phyloP scores from a whole-genome alignment of 2,888 invertebrate species.

The Leuctra nigra region DNA sequence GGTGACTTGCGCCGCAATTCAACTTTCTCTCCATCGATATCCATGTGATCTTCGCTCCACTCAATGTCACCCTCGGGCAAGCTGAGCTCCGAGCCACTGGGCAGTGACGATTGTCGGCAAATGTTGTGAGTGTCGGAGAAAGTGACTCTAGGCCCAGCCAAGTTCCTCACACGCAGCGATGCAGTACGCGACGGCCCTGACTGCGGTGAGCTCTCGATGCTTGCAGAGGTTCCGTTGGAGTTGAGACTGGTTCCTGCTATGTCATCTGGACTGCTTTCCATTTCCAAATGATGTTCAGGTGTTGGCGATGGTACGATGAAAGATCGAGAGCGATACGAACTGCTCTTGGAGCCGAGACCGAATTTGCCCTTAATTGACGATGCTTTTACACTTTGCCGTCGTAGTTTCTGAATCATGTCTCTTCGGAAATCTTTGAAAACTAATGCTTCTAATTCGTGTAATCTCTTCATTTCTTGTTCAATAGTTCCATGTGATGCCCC shows the following conservation, averaged over 20 bases:
- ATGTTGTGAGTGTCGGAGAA: conserved; percentile 54
- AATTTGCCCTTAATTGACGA: conserved; percentile 72
- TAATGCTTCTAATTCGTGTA: conserved; percentile 89
- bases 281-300: conserved; percentile 52
- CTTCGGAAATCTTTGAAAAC: conserved; percentile 87
- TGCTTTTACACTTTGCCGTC: conserved; percentile 75
- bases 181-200: conserved; percentile 47
- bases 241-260: conserved; percentile 28
- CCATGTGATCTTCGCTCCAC: conserved; percentile 53
- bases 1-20: conserved; percentile 50
- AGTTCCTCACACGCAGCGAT: conserved; percentile 49
- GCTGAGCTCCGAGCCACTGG: conserved; percentile 65
- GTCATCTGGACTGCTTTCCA: conserved; percentile 37
- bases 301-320: conserved; percentile 66
- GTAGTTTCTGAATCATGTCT: conserved; percentile 87
- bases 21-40: conserved; percentile 57
- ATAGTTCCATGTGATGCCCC: conserved; percentile 88
- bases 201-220: conserved; percentile 64
- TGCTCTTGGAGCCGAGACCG: conserved; percentile 53
- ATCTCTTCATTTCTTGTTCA: conserved; percentile 82
- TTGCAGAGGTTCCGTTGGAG: conserved; percentile 50
- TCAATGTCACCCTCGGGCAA: conserved; percentile 50
- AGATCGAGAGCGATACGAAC: conserved; percentile 66
- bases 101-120: conserved; percentile 66
- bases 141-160: conserved; percentile 49